A percentile compares a stretch with the other conserved stretches of the same genome.
These are phyloP conservation scores for Alloplasta piceator DNA, from an alignment of 2,888 invertebrate species.

Conservation along the genomic window DNA sequence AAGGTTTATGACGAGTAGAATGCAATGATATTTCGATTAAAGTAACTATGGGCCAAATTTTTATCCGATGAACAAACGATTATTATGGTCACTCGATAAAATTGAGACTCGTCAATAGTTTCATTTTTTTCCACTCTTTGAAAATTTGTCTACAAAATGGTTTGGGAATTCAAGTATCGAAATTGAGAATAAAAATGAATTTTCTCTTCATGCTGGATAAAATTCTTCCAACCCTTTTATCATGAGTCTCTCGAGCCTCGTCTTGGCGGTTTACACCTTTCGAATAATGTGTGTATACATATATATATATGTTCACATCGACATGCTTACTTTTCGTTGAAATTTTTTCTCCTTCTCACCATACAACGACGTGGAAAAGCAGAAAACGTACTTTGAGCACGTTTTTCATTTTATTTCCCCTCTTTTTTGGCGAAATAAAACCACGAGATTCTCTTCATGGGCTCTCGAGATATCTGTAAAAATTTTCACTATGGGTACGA, in stretches of 20 bases:
- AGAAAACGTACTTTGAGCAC: slow-evolving; percentile 12
- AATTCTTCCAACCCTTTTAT: too few relatives aligned
- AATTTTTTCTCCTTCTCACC: slow-evolving; percentile 11
- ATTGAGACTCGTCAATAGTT: too few relatives aligned
- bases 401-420: not conserved
- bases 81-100: slow-evolving; percentile 20
- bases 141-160: too few relatives aligned
- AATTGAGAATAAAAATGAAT: too few relatives aligned
- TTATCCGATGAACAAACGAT: slow-evolving; percentile 17
- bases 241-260: too few relatives aligned
- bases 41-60: slow-evolving; percentile 4
- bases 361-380: slow-evolving; percentile 1
- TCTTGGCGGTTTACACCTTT: too few relatives aligned
- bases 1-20: not conserved
- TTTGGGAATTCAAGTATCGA: too few relatives aligned
- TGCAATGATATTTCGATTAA: slow-evolving; percentile 20
- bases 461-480: not conserved
- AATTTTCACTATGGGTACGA: not conserved
- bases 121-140: too few relatives aligned
- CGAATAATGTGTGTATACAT: too few relatives aligned
- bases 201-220: too few relatives aligned
- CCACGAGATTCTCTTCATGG: slow-evolving; percentile 6
- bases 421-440: slow-evolving; percentile 8
- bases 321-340: slow-evolving; percentile 18
- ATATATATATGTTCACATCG: not conserved